Evolutionary conservation across 2,888 invertebrate species (phyloP).

Genomic region (Alsophila aescularia): DNA sequence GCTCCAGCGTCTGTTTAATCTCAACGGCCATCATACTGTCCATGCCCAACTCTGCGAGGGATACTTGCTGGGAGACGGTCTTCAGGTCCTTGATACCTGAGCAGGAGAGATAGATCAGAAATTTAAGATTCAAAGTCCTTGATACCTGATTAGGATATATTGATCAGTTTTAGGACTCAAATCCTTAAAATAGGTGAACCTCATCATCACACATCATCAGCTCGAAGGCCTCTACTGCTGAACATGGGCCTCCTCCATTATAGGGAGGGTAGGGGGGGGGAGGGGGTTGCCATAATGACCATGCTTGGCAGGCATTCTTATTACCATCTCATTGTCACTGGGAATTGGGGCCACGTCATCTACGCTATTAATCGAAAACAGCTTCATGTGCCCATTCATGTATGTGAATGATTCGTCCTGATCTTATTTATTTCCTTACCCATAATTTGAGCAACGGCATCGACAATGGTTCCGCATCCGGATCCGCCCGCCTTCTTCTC

Average conservation of each 20-base stretch:
- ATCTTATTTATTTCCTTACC: slow-evolving; percentile 57
- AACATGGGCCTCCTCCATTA: too few species aligned
- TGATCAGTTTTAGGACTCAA: too few species aligned
- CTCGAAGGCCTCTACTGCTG: too few species aligned
- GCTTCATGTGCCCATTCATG: background rate
- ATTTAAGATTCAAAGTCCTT: background rate
- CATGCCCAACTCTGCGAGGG: slow-evolving; percentile 96
- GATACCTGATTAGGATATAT: too few species aligned
- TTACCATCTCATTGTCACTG: too few species aligned
- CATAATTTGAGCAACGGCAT: slow-evolving; percentile 88
- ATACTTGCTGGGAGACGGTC: slow-evolving; percentile 87
- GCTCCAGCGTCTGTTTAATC: slow-evolving; percentile 95
- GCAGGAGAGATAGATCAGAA: background rate
- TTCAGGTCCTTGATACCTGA: slow-evolving; percentile 87
- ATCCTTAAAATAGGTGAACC: too few species aligned
- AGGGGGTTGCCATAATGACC: too few species aligned
- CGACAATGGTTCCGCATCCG: slow-evolving; percentile 87
- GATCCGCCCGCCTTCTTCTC: slow-evolving; percentile 88
- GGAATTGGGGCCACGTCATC: too few species aligned
- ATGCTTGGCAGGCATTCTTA: too few species aligned
- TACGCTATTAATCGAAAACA: too few species aligned
- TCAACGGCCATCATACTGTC: slow-evolving; percentile 99
- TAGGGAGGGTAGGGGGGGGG: too few species aligned
- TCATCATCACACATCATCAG: too few species aligned
- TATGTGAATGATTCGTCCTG: background rate